Evolutionary conservation across 2,888 invertebrate species (phyloP).

Genomic region (Spisula solida): DNA sequence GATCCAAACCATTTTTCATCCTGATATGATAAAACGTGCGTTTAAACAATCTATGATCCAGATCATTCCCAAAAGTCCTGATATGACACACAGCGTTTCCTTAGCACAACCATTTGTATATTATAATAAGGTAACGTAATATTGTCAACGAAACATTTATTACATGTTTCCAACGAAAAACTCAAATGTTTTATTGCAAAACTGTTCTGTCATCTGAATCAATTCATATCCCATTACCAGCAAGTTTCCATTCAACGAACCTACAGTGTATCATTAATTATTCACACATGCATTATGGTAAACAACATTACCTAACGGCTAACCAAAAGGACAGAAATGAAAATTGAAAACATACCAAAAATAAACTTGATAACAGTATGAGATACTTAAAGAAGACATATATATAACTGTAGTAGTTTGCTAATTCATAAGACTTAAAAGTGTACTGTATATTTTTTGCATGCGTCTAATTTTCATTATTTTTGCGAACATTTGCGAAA

Average conservation of each 20-base stretch:
- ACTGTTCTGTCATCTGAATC: neutral
- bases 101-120: neutral
- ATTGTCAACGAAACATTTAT: neutral
- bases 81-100: too few relatives aligned
- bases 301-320: neutral
- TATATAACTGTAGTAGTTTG: too few relatives aligned
- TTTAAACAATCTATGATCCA: too few relatives aligned
- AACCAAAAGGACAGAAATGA: neutral
- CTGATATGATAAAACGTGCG: too few relatives aligned
- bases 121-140: neutral
- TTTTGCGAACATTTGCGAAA: too few relatives aligned
- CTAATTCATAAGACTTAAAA: too few relatives aligned
- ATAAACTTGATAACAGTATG: neutral
- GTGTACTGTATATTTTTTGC: too few relatives aligned
- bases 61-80: too few relatives aligned
- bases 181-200: neutral
- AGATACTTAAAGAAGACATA: too few relatives aligned
- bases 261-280: neutral
- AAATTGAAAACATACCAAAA: neutral
- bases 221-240: neutral
- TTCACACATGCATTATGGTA: neutral
- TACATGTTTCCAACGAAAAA: neutral
- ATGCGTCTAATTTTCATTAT: too few relatives aligned
- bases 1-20: slow-evolving; percentile 23
- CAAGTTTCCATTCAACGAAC: neutral